These are phyloP conservation scores for Athetis lepigone DNA, from an alignment of 2,888 invertebrate species.

Conservation along the genomic window DNA sequence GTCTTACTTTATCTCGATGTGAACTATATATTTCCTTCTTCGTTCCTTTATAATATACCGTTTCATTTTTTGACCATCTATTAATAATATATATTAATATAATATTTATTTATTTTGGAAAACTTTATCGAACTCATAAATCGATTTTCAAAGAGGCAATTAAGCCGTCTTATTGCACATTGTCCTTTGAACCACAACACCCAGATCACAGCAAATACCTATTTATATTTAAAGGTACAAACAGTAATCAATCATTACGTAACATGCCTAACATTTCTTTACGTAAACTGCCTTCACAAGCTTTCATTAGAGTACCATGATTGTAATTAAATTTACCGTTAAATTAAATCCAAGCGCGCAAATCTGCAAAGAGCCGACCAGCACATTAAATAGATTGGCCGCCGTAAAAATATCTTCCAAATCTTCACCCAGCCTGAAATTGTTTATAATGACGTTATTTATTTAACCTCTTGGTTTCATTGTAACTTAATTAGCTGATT, in stretches of 20 bases:
- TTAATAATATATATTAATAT: no score
- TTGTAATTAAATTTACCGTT: constrained; percentile 72
- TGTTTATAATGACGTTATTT: constrained; percentile 20
- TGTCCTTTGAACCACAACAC: no score
- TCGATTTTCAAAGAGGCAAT: no score
- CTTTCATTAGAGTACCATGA: constrained; percentile 25
- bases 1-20: no score
- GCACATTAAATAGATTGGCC: constrained; percentile 81
- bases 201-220: no score
- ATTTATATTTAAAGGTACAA: background rate
- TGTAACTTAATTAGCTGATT: constrained; percentile 41
- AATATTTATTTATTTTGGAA: no score
- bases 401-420: constrained; percentile 82
- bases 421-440: constrained; percentile 80
- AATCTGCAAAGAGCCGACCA: constrained; percentile 83
- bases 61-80: no score
- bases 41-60: no score
- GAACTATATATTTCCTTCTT: no score
- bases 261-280: background rate
- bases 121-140: no score
- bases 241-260: background rate
- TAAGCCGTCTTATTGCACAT: no score
- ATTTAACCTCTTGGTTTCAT: constrained; percentile 13
- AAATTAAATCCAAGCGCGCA: constrained; percentile 85
- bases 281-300: background rate